Evolutionary conservation across 2,888 invertebrate genomes (phyloP), one percentile per base, ranked within the genome.

Genomic region (Adelphocoris suturalis): DNA sequence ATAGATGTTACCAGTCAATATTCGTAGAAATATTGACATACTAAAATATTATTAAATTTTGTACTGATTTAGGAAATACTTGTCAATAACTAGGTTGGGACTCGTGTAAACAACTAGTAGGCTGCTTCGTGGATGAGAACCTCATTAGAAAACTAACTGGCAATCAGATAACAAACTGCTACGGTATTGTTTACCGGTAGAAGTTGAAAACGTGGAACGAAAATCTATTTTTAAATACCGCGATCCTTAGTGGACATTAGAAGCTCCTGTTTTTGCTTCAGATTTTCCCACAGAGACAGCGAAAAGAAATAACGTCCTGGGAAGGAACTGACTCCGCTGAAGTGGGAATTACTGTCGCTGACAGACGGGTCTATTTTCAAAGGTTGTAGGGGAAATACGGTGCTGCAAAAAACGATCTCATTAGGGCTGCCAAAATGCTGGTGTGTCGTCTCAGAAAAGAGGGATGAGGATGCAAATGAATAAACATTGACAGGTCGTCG

Each of bases 171-270:
- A 37, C 37, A 7, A 37, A 37, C 37, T 37, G 57, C n/a, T 16
- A 57, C 57, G n/a, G 23, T 61, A 16, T 61, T 23, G 68, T 68
- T 68, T 57, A 57, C 68, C 12, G 27, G 23, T 68, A 12, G 13
- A 68, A 19, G 23, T 23, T 12, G 9, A 11, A 12, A 68, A 68
- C 68, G 5, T 2, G 23, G 27, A 68, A 23, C n/a, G 61, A 61
- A 57, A 61, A 61, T 68, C 68, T 68, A 68, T 68, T 68, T 68
- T 68, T 68, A 68, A 68, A 68, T 68, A 68, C 68, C 23, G 23
- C 68, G 68, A 68, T 12, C 68, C 12, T 19, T 68, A 23, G 68
- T 12, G 9, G 68, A 27, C 27, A 68, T 19, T 68, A 68, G 68
- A 12, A 68, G 23, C 12, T 19, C 23, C 9, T 23, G 68, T 68